Evolutionary conservation across 2,113 vertebrate species (phyloP).

Genomic region (Mus pahari): DNA sequence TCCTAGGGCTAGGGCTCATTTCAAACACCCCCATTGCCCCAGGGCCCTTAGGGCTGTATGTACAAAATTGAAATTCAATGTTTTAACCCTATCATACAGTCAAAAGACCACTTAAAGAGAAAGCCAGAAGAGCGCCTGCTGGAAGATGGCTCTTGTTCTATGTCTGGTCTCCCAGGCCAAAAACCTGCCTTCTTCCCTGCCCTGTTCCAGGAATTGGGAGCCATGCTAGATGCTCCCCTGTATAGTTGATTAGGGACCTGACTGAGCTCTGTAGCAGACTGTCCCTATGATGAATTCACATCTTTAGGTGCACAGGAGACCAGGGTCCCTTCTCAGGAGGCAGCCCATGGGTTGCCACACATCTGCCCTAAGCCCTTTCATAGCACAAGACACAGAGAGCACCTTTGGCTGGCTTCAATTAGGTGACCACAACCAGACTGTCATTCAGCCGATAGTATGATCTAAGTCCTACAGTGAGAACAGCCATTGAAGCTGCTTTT

Average conservation of each 20-base stretch:
- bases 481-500: background rate
- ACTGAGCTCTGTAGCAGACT: background rate
- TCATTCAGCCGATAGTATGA: background rate
- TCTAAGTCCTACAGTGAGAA: background rate
- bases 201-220: background rate
- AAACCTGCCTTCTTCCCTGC: background rate
- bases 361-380: background rate
- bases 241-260: background rate
- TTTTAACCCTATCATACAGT: constrained; percentile 59
- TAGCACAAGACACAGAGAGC: background rate
- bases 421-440: background rate
- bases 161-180: constrained; percentile 43
- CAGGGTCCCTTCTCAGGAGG: no score
- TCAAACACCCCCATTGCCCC: constrained; percentile 39
- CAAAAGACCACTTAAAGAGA: constrained; percentile 66
- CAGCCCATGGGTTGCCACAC: background rate
- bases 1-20: constrained; percentile 64
- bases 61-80: constrained; percentile 76
- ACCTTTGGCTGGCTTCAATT: background rate
- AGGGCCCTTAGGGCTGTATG: constrained; percentile 53
- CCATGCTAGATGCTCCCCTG: background rate
- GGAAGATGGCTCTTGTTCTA: constrained; percentile 63
- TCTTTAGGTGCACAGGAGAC: background rate
- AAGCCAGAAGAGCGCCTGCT: background rate
- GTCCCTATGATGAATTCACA: background rate